Evolutionary conservation across 1,140 invertebrate species (phyloP).

Genomic region (Palaemon carinicauda): DNA sequence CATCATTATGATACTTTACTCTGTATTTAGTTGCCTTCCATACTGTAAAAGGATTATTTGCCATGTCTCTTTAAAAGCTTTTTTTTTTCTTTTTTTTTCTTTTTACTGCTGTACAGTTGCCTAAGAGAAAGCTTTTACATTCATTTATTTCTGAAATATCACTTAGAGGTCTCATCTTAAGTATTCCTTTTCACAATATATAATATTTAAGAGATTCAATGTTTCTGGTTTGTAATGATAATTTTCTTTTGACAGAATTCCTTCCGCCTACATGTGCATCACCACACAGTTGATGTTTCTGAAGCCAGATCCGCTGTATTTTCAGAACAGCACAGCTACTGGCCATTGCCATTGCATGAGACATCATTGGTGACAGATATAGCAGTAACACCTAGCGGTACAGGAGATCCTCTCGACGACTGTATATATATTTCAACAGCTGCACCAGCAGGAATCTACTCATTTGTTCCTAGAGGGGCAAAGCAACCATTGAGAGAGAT

Average conservation of each 20-base stretch:
- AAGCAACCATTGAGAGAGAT: not conserved
- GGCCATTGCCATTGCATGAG: slow-evolving; percentile 70
- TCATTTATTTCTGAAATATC: no score
- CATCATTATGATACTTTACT: no score
- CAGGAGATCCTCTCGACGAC: slow-evolving; percentile 40
- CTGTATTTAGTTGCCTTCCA: no score
- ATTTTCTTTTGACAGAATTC: slow-evolving; percentile 57
- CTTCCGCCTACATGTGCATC: slow-evolving; percentile 57
- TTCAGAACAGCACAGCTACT: slow-evolving; percentile 70
- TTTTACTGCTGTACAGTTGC: no score
- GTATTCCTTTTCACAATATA: no score
- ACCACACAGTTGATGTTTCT: slow-evolving; percentile 65
- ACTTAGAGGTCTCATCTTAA: no score
- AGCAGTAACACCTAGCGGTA: slow-evolving; percentile 65
- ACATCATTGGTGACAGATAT: slow-evolving; percentile 68
- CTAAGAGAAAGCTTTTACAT: no score
- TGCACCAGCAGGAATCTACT: slow-evolving; percentile 54
- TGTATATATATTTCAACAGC: slow-evolving; percentile 44
- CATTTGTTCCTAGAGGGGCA: slow-evolving; percentile 39
- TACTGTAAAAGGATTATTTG: no score
- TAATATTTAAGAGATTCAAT: no score
- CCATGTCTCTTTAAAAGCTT: no score
- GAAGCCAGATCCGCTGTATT: slow-evolving; percentile 69
- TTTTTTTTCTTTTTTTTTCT: no score
- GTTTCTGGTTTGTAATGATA: no score